A percentile compares a stretch with the other conserved stretches of the same genome.
Conservation (phyloP, 2,797 vertebrate genomes). For the Poecilia picta region DNA sequence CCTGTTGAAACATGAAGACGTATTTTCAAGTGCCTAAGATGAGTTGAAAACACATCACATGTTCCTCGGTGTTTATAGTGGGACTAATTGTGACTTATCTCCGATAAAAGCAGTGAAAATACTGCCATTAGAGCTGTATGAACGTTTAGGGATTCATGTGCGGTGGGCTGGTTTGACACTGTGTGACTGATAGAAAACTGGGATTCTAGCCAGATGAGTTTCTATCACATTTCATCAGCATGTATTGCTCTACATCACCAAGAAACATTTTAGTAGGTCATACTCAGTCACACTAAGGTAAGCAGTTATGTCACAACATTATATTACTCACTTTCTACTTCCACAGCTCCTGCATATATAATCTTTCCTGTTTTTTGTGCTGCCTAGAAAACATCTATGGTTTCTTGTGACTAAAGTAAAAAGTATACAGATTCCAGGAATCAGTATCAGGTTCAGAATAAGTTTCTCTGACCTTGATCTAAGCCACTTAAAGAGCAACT, state of each 20-base stretch:
- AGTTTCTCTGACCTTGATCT: background rate
- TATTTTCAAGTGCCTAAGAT: constrained; percentile 3
- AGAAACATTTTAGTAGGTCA: constrained; percentile 2
- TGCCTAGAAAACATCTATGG: background rate
- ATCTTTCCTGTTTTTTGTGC: background rate
- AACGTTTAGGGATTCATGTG: background rate
- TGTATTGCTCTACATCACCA: background rate
- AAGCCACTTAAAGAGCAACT: background rate
- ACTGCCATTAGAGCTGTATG: background rate
- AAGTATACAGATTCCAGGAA: background rate
- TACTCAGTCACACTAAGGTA: background rate
- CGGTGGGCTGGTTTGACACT: constrained; percentile 11
- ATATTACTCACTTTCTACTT: background rate
- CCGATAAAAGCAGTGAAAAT: constrained; percentile 2
- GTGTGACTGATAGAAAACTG: constrained; percentile 16
- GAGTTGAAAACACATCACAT: background rate
- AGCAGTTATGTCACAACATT: background rate
- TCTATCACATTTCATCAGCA: constrained; percentile 1
- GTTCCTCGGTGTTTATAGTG: background rate
- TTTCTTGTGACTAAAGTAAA: background rate
- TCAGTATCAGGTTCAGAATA: background rate
- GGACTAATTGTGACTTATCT: constrained; percentile 3
- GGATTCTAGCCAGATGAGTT: background rate
- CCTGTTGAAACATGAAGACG: background rate
- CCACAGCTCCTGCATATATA: background rate